Percentiles rank a stretch among this genome's conserved stretches.
phyloP scores from a whole-genome alignment of 1,140 invertebrate genomes.

The Prorops nasuta region DNA sequence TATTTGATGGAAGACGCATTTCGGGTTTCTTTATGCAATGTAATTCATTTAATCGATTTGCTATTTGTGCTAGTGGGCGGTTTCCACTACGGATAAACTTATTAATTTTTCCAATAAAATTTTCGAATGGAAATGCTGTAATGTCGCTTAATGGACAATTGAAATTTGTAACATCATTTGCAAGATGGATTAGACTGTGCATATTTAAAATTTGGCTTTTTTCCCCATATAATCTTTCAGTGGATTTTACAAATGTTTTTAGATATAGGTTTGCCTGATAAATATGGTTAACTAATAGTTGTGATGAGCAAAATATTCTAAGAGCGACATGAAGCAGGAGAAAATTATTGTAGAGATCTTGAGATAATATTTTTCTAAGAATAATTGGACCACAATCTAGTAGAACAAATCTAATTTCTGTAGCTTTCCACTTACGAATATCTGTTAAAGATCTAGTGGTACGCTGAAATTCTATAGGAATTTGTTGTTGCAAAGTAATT shows the following conservation, averaged over 20 bases:
- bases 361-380: constrained; percentile 6
- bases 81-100: not conserved
- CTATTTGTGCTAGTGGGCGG: not conserved
- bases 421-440: constrained; percentile 8
- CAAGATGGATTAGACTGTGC: constrained; percentile 12
- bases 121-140: constrained; percentile 4
- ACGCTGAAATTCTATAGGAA: not conserved
- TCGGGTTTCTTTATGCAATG: too few species aligned
- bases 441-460: not conserved
- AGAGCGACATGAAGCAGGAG: constrained; percentile 5
- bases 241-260: constrained; percentile 1
- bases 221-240: constrained; percentile 3
- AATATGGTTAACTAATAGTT: constrained; percentile 5
- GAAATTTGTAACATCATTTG: constrained; percentile 3
- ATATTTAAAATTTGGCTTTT: constrained; percentile 2
- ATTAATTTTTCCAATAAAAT: constrained; percentile 3
- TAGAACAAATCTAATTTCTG: constrained; percentile 6
- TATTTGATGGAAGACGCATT: too few species aligned
- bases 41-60: not conserved
- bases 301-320: constrained; percentile 6
- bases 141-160: not conserved
- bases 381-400: constrained; percentile 4
- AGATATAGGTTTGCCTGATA: constrained; percentile 5
- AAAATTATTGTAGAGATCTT: constrained; percentile 9
- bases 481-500: not conserved